Base-by-base conservation (phyloP, 1,140 invertebrate species). In the Teleopsis dalmanni region DNA sequence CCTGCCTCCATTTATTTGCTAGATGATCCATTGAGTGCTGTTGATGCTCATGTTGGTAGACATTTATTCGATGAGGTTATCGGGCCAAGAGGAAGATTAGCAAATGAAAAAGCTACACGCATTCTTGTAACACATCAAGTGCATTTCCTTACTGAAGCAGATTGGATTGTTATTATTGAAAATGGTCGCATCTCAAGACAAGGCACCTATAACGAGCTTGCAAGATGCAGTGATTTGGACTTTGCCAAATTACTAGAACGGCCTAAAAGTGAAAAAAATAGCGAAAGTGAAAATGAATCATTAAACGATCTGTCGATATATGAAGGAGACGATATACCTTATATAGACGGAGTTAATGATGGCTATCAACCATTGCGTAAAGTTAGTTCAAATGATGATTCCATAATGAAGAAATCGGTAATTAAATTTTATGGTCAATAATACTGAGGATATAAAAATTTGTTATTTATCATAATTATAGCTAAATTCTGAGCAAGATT, bases 101-200 rank as follows among this genome's bases (percentile, higher is more conserved):
- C 61, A 4, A 64, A 56, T 48, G 76, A 69, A 10, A 76, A 74
- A 51, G 86, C 83, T 53, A 87, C 86, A 0, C 72, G 84, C 11
- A 79, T 93, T 48, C 73, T 93, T 6, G 83, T 88, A 2, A 93
- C 89, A 3, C 88, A 93, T 75, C 88, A 92, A 57, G 65, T 91
- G 23, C 88, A 92, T 52, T 89, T 84, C 59, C 67, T 94, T 1
- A 78, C 81, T 57, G 74, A 78, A 35, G 85, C 82, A 0, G 81
- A 88, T 59, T 75, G 78, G 47, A 89, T 95, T 53, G 72, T 92
- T 5, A 79, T 91, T 13, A 57, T 93, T 13, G 82, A 91, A 60
- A 79, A 82, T 58, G 87, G 81, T 3, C 58, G 54, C 16, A 73
- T 83, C 13, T 63, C 74, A 35, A 71, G 73, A 3, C 65, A 78